These are phyloP conservation scores for Trissolcus brochymenae DNA, from an alignment of 2,888 invertebrate genomes.

Conservation along the genomic window DNA sequence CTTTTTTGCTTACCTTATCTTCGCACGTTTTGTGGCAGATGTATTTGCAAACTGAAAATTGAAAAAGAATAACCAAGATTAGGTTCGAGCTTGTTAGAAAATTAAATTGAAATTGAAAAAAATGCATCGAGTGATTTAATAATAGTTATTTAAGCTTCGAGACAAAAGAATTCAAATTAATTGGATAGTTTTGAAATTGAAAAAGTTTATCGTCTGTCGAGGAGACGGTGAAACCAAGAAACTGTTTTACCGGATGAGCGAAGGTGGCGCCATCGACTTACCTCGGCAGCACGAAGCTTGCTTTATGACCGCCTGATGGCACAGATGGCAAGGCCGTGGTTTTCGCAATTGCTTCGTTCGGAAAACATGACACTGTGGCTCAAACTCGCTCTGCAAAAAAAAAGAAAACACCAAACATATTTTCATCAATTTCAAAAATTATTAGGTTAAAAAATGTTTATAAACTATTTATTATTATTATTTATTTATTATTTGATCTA, in stretches of 20 bases:
- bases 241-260: conserved; percentile 38
- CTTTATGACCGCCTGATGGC: conserved; percentile 86
- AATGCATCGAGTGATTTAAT: background rate
- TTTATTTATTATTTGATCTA: too few relatives aligned
- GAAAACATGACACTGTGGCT: conserved; percentile 84
- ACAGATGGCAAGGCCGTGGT: conserved; percentile 86
- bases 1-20: conserved; percentile 80
- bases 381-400: conserved; percentile 82
- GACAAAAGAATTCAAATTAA: background rate
- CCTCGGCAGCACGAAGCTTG: conserved; percentile 88
- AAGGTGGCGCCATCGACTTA: conserved; percentile 74
- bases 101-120: too few relatives aligned
- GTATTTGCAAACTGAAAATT: conserved; percentile 88
- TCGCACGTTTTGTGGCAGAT: conserved; percentile 88
- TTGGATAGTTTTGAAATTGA: background rate
- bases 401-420: background rate
- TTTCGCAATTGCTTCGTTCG: conserved; percentile 84
- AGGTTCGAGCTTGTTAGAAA: background rate
- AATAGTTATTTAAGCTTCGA: background rate
- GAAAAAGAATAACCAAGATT: conserved; percentile 9
- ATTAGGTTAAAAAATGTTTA: too few relatives aligned
- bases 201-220: conserved; percentile 21
- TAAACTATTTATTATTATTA: too few relatives aligned
- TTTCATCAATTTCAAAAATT: too few relatives aligned
- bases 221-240: background rate